Conservation (phyloP, 2,113 vertebrate genomes). For the Hemibagrus wyckioides region DNA sequence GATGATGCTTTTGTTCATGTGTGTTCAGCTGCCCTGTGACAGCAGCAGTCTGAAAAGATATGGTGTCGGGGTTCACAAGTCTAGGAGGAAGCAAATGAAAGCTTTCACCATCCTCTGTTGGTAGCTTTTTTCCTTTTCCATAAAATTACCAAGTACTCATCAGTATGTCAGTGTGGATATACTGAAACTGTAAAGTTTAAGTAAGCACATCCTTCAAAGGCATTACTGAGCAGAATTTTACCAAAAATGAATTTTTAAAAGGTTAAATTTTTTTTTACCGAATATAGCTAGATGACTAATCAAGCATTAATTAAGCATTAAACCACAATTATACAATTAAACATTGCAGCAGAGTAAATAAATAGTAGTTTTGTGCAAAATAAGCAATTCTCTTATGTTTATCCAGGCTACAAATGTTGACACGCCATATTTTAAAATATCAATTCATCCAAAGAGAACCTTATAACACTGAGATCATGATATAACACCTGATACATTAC, state of each 20-base stretch:
- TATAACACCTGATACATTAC: not conserved
- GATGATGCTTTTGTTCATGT: not conserved
- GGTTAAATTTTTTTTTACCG: too few species aligned
- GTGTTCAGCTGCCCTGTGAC: not conserved
- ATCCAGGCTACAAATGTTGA: not conserved
- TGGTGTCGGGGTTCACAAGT: not conserved
- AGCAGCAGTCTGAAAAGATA: slow-evolving; percentile 10
- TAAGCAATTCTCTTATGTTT: not conserved
- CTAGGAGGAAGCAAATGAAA: not conserved
- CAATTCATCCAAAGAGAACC: not conserved
- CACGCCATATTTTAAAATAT: not conserved
- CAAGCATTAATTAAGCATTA: too few species aligned
- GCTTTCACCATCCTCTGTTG: not conserved
- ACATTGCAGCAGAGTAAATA: too few species aligned
- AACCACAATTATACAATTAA: too few species aligned
- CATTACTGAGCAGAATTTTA: not conserved
- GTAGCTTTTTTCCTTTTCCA: not conserved
- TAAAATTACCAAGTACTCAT: not conserved
- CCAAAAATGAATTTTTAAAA: not conserved
- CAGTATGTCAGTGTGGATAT: not conserved
- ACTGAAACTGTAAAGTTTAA: not conserved
- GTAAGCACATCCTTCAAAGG: not conserved
- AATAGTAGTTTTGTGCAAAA: not conserved
- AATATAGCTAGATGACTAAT: not conserved
- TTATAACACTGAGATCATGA: not conserved